Conservation (phyloP, 1,140 invertebrate species). For the Rhynchophorus ferrugineus region DNA sequence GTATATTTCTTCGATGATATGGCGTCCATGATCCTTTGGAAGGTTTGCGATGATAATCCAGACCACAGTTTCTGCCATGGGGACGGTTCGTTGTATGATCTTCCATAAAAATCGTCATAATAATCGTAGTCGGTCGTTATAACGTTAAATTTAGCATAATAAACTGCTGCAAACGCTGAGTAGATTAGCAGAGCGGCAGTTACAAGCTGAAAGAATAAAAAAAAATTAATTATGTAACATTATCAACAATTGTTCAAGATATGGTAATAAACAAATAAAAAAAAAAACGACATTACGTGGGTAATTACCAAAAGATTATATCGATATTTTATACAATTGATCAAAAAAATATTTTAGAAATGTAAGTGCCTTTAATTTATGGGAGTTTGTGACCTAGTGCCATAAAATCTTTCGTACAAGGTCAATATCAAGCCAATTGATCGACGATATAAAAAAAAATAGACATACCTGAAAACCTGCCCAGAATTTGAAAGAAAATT, state of each 20-base stretch:
- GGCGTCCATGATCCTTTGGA: slow-evolving; percentile 39
- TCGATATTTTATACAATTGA: too few relatives aligned
- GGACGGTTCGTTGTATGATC: slow-evolving; percentile 25
- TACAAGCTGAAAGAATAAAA: slow-evolving; percentile 54
- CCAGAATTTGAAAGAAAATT: slow-evolving; percentile 82
- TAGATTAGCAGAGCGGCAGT: slow-evolving; percentile 71
- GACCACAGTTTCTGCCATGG: slow-evolving; percentile 33
- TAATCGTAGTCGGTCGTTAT: slow-evolving; percentile 67
- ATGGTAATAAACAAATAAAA: background rate
- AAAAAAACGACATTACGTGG: too few relatives aligned
- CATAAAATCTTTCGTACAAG: too few relatives aligned
- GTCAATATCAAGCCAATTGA: too few relatives aligned
- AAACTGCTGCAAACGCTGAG: slow-evolving; percentile 73
- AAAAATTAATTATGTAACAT: background rate
- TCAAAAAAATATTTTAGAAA: too few relatives aligned
- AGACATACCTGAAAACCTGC: slow-evolving; percentile 73
- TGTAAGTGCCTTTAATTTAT: too few relatives aligned
- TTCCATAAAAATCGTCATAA: slow-evolving; percentile 47
- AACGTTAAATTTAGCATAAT: slow-evolving; percentile 78
- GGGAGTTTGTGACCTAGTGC: too few relatives aligned
- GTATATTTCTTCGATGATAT: slow-evolving; percentile 40
- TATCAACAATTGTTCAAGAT: too few relatives aligned
- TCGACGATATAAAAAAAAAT: too few relatives aligned
- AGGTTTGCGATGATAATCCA: slow-evolving; percentile 34
- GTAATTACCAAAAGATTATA: too few relatives aligned